Conservation (phyloP, 2,888 invertebrate species). For the Eugnorisma glareosa region DNA sequence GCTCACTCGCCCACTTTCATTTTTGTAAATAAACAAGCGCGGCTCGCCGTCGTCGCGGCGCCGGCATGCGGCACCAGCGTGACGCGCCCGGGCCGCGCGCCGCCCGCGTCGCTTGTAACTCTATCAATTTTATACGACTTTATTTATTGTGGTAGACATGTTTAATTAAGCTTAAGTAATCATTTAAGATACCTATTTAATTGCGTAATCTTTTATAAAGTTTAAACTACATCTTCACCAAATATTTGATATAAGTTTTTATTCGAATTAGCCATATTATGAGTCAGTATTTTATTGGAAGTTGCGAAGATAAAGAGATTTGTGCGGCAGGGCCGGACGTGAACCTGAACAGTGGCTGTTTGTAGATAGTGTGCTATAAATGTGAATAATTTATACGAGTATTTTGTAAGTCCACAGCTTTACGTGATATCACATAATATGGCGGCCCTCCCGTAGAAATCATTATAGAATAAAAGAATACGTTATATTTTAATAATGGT, state of each 20-base stretch:
- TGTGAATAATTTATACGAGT: constrained; percentile 91
- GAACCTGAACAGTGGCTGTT: constrained; percentile 86
- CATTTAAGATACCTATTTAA: constrained; percentile 84
- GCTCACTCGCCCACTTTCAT: constrained; percentile 71
- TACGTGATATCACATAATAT: constrained; percentile 87
- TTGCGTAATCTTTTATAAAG: constrained; percentile 84
- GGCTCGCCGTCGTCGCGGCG: constrained; percentile 56
- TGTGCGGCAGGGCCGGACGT: constrained; percentile 85
- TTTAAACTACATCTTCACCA: constrained; percentile 88
- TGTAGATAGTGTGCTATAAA: constrained; percentile 91
- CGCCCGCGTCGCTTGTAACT: constrained; percentile 69
- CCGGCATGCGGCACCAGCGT: constrained; percentile 18
- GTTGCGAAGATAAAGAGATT: constrained; percentile 83
- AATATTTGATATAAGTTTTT: constrained; percentile 90
- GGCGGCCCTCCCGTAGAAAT: constrained; percentile 86
- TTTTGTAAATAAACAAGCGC: constrained; percentile 78
- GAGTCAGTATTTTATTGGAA: constrained; percentile 90
- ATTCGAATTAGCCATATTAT: constrained; percentile 89
- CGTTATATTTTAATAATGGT: constrained; percentile 88
- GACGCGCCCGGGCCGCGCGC: constrained; percentile 33
- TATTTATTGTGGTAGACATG: constrained; percentile 83
- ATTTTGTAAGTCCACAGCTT: constrained; percentile 90
- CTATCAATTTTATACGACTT: constrained; percentile 82
- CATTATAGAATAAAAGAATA: constrained; percentile 79
- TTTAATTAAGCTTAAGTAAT: constrained; percentile 82